Base-by-base conservation (phyloP, 23 tunicate species). In the Trididemnum nubilum region DNA sequence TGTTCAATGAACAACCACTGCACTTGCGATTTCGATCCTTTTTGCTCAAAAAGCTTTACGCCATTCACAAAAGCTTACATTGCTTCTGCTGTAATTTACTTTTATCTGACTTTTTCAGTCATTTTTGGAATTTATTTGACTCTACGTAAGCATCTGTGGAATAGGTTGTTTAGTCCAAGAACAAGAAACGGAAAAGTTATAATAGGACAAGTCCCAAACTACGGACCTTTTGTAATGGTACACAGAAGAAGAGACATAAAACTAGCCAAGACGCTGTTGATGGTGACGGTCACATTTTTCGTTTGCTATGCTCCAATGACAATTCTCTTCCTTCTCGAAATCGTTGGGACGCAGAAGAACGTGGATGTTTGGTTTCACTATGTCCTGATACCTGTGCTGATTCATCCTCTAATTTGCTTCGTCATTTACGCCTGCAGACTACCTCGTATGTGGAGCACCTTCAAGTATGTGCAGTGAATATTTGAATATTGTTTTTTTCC, bases 391-490 rank as follows among this genome's bases (percentile, higher is more conserved):
- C 60, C 86, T 24, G 92, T 84, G 3, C 64, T 87, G 69, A 40
- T 81, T 36, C 92, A 87, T 59, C 86, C 86, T 3, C 38, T 87
- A 24, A 64, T 80, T 23, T 81, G 78, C 34, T 83, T 86, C 22
- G 30, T 87, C 27, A 87, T 87, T 1, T 87, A 87, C 63, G 81
- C 92, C 1, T 30, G 73, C 36, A 57, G 79, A 35, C 78, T 87
- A 35, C 92, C 92, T n/a, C 77, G 92, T 1, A 87, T 81, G 92
- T 87, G 92, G 92, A 25, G 49, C 2, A 81, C 92, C 73, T 87
- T 87, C 33, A 81, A 59, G 92, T 87, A 81, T 72, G 90, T 69
- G 54, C 15, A n/a, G n/a, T n/a, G n/a, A n/a, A n/a, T n/a, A n/a
- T n/a, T 35, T 12, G 19, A 50, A 50, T 50, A 50, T 12, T 12